phyloP scores from a whole-genome alignment of 2,113 vertebrate genomes.

The Leucopternis melanops region DNA sequence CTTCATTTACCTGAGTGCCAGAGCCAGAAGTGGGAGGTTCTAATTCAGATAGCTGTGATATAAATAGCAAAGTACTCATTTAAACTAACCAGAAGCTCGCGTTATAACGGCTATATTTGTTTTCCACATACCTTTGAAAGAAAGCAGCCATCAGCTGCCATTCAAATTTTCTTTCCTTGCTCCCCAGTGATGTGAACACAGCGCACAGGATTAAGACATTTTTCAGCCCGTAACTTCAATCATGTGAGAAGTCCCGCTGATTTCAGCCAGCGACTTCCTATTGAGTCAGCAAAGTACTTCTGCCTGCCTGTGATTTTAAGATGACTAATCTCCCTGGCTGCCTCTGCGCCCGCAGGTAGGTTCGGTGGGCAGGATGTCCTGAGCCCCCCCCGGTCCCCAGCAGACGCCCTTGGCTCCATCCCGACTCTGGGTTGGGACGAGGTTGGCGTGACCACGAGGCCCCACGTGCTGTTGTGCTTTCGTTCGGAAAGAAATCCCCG shows the following conservation, averaged over 20 bases:
- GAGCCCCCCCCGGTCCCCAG: background rate
- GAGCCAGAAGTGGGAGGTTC: background rate
- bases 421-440: background rate
- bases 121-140: background rate
- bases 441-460: accelerated
- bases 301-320: background rate
- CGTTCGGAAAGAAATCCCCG: background rate
- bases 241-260: background rate
- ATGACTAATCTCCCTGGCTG: background rate
- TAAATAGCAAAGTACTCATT: background rate
- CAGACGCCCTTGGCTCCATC: background rate
- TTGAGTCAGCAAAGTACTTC: conserved; percentile 19
- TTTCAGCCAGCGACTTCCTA: conserved; percentile 31
- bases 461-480: background rate
- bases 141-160: background rate
- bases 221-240: background rate
- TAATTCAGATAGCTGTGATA: background rate
- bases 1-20: background rate
- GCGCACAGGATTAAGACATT: background rate
- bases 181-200: background rate
- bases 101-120: background rate
- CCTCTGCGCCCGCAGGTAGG: background rate
- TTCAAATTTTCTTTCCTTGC: background rate
- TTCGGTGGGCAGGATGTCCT: background rate
- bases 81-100: background rate